phyloP scores from a whole-genome alignment of 2,888 invertebrate species.

The Torymus aiolomorphi region DNA sequence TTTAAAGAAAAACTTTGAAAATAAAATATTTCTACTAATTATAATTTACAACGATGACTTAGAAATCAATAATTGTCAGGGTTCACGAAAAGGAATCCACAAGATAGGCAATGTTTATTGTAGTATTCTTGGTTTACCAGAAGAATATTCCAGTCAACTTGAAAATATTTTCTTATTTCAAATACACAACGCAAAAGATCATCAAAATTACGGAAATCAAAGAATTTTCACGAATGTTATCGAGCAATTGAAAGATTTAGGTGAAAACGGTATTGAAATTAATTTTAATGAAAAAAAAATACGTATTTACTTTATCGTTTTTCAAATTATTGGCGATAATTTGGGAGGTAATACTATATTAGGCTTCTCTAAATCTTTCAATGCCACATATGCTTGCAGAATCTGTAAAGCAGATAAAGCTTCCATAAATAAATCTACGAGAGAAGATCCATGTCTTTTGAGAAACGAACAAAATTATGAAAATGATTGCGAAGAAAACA shows the following conservation, averaged over 20 bases:
- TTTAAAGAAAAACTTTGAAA: too few species aligned
- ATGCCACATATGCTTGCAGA: background rate
- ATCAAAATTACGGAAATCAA: background rate
- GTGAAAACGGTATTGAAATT: background rate
- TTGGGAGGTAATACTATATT: background rate
- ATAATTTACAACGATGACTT: constrained; percentile 59
- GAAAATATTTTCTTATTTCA: background rate
- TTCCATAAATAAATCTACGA: too few species aligned
- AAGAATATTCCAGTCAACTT: constrained; percentile 2
- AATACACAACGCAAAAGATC: background rate
- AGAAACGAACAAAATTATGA: constrained; percentile 20
- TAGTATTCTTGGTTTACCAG: too few species aligned
- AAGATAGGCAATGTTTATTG: too few species aligned
- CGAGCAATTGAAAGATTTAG: background rate
- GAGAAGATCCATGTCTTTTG: too few species aligned
- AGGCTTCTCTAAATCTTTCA: background rate
- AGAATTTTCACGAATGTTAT: background rate
- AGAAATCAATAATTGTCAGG: too few species aligned
- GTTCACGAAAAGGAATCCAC: too few species aligned
- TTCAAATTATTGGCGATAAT: background rate
- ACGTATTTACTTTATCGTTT: background rate
- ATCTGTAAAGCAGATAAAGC: too few species aligned
- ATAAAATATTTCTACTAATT: too few species aligned
- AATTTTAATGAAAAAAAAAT: background rate
- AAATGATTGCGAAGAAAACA: constrained; percentile 27